Conservation (phyloP, 2,888 invertebrate genomes). For the Amblyjoppa proteus region DNA sequence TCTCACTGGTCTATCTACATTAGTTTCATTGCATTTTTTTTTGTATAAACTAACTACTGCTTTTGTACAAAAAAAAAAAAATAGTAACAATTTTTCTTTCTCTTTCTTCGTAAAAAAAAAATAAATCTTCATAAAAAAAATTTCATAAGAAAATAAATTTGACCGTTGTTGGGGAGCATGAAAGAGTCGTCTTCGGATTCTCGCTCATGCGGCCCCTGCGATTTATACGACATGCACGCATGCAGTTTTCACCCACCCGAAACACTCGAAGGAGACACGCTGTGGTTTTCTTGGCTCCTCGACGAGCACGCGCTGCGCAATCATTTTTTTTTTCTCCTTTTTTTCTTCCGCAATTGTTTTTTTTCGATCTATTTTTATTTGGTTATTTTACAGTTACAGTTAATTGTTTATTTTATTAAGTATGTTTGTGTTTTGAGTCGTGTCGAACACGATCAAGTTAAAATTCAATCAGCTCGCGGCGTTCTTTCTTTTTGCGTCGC, state of each 20-base stretch:
- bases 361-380: not conserved
- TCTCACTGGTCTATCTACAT: no score
- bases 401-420: not conserved
- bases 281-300: constrained; percentile 12
- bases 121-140: not conserved
- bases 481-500: no score
- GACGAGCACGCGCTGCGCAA: constrained; percentile 14
- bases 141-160: no score
- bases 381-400: not conserved
- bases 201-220: constrained; percentile 13
- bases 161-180: not conserved
- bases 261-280: constrained; percentile 15
- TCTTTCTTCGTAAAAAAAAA: not conserved
- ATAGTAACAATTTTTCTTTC: no score
- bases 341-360: not conserved
- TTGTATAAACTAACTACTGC: no score
- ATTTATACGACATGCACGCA: constrained; percentile 31
- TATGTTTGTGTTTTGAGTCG: no score
- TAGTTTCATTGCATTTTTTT: no score
- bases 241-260: not conserved
- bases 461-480: no score
- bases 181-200: not conserved
- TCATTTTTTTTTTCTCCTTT: not conserved
- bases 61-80: no score
- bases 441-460: no score